Percentiles rank a stretch among this genome's conserved stretches.
Conservation (phyloP, 2,888 invertebrate genomes). For the Ephialtes manifestator region DNA sequence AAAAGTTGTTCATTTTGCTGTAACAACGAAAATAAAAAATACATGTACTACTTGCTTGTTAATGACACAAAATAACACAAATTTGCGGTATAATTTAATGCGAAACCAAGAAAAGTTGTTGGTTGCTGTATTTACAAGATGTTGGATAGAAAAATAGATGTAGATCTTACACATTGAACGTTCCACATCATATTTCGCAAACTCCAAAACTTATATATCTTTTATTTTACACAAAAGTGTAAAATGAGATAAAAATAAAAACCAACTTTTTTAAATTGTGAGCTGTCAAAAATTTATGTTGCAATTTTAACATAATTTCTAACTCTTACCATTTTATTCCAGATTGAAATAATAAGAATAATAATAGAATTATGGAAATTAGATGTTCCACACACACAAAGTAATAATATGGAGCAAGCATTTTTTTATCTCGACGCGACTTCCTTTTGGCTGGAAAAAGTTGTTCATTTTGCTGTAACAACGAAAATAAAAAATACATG, state of each 20-base stretch:
- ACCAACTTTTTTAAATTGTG: no score
- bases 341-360: no score
- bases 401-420: conserved; percentile 50
- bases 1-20: conserved; percentile 8
- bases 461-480: conserved; percentile 2
- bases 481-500: conserved; percentile 30
- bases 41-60: conserved; percentile 24
- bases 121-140: conserved; percentile 14
- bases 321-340: no score
- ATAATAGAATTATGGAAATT: no score
- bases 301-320: no score
- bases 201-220: background rate
- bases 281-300: no score
- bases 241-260: no score
- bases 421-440: conserved; percentile 47
- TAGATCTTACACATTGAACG: no score
- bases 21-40: conserved; percentile 8
- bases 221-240: no score
- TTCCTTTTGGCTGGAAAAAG: conserved; percentile 34
- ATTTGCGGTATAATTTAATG: conserved; percentile 64
- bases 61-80: conserved; percentile 65
- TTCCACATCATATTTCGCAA: background rate
- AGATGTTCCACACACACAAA: no score
- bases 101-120: conserved; percentile 20
- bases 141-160: background rate